A percentile compares a stretch with the other conserved stretches of the same genome.
phyloP scores from a whole-genome alignment of 2,113 vertebrate genomes.

The Atherinomorus stipes region DNA sequence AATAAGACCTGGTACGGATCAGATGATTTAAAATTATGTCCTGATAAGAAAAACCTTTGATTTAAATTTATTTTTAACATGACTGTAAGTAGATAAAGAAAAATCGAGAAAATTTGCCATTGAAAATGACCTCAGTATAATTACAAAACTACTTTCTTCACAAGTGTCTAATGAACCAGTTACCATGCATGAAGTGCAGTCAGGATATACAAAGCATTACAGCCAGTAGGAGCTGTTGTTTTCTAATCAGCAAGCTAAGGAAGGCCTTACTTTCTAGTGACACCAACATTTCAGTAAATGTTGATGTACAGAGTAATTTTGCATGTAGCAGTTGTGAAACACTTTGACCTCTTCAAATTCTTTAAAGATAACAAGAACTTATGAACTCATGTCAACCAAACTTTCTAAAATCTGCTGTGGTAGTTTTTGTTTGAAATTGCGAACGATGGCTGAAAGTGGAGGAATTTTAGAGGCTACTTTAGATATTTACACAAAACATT shows the following conservation, averaged over 20 bases:
- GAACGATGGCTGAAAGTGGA: background rate
- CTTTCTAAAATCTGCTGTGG: too few relatives aligned
- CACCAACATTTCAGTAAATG: constrained; percentile 2
- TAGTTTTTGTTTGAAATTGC: background rate
- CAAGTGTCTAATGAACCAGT: constrained; percentile 9
- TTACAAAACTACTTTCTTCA: background rate
- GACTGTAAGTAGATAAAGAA: background rate
- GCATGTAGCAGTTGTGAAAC: background rate
- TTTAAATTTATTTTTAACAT: background rate
- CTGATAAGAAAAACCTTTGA: background rate
- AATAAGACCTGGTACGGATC: background rate
- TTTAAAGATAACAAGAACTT: background rate
- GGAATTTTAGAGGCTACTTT: background rate
- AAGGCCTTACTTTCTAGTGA: constrained; percentile 36
- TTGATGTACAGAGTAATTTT: background rate
- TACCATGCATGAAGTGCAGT: background rate
- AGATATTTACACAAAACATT: constrained; percentile 6
- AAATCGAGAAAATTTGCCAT: background rate
- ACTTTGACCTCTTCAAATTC: background rate
- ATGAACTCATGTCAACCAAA: background rate
- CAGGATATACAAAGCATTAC: background rate
- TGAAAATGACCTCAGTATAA: background rate
- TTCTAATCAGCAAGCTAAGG: constrained; percentile 12
- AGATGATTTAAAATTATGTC: background rate
- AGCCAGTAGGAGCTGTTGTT: constrained; percentile 12